Evolutionary conservation across 2,113 vertebrate genomes (phyloP).

Genomic region (Dolichotis patagonum): DNA sequence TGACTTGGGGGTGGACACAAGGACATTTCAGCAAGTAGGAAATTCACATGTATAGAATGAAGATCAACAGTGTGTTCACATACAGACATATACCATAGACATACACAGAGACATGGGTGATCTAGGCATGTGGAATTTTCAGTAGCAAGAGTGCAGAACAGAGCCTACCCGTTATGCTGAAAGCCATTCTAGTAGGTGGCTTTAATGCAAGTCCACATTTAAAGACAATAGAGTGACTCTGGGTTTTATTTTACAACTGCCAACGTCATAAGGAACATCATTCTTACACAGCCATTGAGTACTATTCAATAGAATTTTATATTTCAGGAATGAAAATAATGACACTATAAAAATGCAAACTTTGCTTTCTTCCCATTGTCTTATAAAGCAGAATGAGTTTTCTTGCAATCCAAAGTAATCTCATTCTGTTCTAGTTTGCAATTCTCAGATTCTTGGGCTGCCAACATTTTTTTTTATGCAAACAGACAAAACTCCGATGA

Average conservation of each 20-base stretch:
- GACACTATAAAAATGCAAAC: not conserved
- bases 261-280: not conserved
- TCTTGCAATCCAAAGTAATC: not conserved
- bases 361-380: not conserved
- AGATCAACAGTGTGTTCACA: not conserved
- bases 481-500: not conserved
- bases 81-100: not conserved
- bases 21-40: not conserved
- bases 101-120: rapidly evolving
- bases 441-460: not conserved
- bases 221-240: not conserved
- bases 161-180: not conserved
- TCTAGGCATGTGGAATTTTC: not conserved
- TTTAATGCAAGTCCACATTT: not conserved
- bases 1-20: not conserved
- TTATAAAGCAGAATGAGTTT: not conserved
- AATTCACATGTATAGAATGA: not conserved
- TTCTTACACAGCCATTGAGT: not conserved
- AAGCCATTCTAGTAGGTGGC: not conserved
- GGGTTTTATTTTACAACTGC: not conserved
- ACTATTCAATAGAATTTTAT: not conserved
- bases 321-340: not conserved
- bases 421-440: not conserved
- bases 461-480: not conserved
- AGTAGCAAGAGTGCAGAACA: not conserved